Evolutionary conservation across 2,888 invertebrate species (phyloP), one percentile per base, ranked within the genome.

Genomic region (Bembecia ichneumoniformis): DNA sequence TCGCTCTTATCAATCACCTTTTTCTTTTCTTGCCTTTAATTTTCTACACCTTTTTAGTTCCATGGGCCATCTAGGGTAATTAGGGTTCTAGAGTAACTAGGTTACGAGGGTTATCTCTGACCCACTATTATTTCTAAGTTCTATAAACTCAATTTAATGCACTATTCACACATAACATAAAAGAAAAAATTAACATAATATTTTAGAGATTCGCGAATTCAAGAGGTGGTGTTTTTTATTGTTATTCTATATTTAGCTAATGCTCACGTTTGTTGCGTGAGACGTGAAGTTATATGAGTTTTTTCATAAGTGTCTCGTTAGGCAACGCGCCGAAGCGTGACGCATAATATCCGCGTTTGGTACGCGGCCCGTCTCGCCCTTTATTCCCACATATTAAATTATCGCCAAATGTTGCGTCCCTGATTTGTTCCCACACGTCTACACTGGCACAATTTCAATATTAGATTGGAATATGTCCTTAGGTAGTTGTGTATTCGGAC

Each of bases 361-460:
- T 52, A 50, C 49, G 56, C 58, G 55, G 59, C 61, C 62, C 64
- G 62, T 66, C 68, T 35, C 48, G 46, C 62, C 63, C 65, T 63
- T 72, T 69, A 64, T 74, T 69, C 66, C 69, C 56, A 65, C 63
- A 74, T 78, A 78, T 79, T 77, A 80, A 81, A 77, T 78, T 72
- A 79, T 76, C 69, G 69, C 73, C 73, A 76, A 76, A 74, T 75
- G 77, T 74, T 72, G 63, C 74, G 66, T 70, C 58, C 58, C 59
- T 68, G 71, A 72, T 75, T 73, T 72, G 73, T 73, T 67, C 66
- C 53, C 62, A 64, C 59, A 58, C 53, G 52, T 49, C 52, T 53
- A 51, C 52, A 52, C 54, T 57, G 54, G 52, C 52, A 58, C 48
- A 55, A 55, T 58, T 60, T 57, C 55, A 55, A 54, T 56, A 56